Base-by-base conservation (phyloP, 1,140 invertebrate genomes). In the Drosophila parvula region DNA sequence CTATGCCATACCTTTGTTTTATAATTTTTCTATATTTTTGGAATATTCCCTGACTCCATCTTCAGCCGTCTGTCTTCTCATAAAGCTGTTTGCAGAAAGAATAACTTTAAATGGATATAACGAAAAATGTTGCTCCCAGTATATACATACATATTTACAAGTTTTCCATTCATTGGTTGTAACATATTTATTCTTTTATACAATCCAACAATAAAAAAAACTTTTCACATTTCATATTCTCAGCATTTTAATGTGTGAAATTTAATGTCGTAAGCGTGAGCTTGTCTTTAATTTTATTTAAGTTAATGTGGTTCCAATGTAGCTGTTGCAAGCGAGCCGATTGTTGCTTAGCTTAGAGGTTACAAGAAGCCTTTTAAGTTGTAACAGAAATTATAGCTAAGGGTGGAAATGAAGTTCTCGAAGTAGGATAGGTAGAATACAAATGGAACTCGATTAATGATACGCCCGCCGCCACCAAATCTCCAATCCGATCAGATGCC, bases 351-450 rank as follows among this genome's bases (percentile, higher is more conserved):
- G 48, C 47, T 74, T 43, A 36, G 36, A 36, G 30, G 22, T 36
- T 65, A 50, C 44, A 44, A 65, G 62, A 43, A 67, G 61, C 63
- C 51, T 62, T 79, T 50, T 67, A 70, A 44, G 58, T 47, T 63
- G 51, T 51, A 83, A 83, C 81, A 69, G 48, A 78, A 82, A 79
- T 79, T 83, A 83, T 50, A 79, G 80, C 76, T 83, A 85, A 28
- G 57, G 47, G 38, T 62, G 67, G 58, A 67, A 85, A 63, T 68
- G 28, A 81, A 71, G 45, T 71, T 86, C 16, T 32, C 16, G 68
- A 60, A 80, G 73, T 57, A 55, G 50, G 44, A 40, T 64, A 16
- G 22, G 40, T 53, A 22, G 38, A 60, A 70, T 57, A 48, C 41
- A 64, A 63, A 47, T 68, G 43, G 68, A 60, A 79, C 44, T 73